These are phyloP conservation scores for Troides aeacus DNA, from an alignment of 2,888 invertebrate species.

Conservation along the genomic window DNA sequence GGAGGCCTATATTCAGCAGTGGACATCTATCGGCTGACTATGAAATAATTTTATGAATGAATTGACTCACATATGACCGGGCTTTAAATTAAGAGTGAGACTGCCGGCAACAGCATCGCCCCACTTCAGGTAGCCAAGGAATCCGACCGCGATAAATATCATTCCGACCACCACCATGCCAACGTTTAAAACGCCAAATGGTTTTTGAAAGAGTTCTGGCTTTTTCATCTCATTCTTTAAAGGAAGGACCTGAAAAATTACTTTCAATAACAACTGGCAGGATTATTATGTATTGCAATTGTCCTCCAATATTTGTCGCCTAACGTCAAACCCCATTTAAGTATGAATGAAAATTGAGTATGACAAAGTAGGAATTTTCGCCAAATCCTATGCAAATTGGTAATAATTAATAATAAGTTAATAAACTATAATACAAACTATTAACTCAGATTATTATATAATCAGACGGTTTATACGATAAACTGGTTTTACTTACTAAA, in stretches of 20 bases:
- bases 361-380: too few species aligned
- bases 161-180: slow-evolving; percentile 90
- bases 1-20: too few species aligned
- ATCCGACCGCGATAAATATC: slow-evolving; percentile 90
- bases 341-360: too few species aligned
- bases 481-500: slow-evolving; percentile 77
- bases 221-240: slow-evolving; percentile 94
- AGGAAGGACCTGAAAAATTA: slow-evolving; percentile 87
- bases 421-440: not conserved
- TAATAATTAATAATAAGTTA: too few species aligned
- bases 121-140: slow-evolving; percentile 93
- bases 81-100: slow-evolving; percentile 91
- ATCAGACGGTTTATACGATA: too few species aligned
- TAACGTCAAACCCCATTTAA: not conserved
- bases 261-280: too few species aligned
- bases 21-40: too few species aligned
- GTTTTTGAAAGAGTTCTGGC: slow-evolving; percentile 87
- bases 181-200: slow-evolving; percentile 92
- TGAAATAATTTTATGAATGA: not conserved
- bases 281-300: too few species aligned
- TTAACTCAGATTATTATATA: not conserved
- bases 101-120: slow-evolving; percentile 91
- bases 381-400: too few species aligned
- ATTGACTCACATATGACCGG: slow-evolving; percentile 76
- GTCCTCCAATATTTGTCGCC: not conserved